Evolutionary conservation across 2,888 invertebrate genomes (phyloP).

Genomic region (Endomychus coccineus): DNA sequence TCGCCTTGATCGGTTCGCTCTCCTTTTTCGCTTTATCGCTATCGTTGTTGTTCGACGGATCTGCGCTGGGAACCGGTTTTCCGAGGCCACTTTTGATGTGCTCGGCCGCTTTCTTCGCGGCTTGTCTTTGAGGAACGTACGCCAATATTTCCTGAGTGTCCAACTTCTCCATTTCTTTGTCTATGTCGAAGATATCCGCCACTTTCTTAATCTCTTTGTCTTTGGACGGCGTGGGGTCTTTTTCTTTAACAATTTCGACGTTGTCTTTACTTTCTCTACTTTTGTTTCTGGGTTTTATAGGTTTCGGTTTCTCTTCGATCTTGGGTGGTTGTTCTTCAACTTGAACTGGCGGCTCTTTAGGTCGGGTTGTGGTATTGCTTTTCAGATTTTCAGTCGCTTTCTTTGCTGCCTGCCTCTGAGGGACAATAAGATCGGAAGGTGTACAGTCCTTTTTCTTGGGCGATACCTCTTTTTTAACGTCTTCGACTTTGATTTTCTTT

Average conservation of each 20-base stretch:
- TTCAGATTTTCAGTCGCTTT: constrained; percentile 85
- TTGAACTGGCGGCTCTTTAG: constrained; percentile 31
- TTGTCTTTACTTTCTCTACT: constrained; percentile 42
- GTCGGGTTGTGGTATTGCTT: constrained; percentile 50
- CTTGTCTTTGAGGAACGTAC: constrained; percentile 84
- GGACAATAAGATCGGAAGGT: constrained; percentile 79
- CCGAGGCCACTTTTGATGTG: constrained; percentile 77
- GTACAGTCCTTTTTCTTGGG: constrained; percentile 47
- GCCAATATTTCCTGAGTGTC: constrained; percentile 60
- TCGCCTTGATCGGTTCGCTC: constrained; percentile 26
- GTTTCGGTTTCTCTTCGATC: constrained; percentile 27
- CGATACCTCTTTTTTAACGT: constrained; percentile 22
- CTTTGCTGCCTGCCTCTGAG: constrained; percentile 84
- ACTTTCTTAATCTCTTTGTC: constrained; percentile 38
- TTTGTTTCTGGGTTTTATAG: constrained; percentile 39
- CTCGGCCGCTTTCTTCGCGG: constrained; percentile 86
- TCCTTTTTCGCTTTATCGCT: constrained; percentile 37
- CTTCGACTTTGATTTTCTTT: constrained; percentile 23
- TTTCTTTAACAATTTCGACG: constrained; percentile 37
- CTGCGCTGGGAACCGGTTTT: constrained; percentile 39
- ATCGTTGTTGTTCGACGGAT: constrained; percentile 37
- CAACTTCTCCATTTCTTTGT: constrained; percentile 55
- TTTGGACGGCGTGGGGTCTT: too few relatives aligned
- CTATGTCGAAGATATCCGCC: constrained; percentile 51
- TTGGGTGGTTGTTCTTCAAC: constrained; percentile 23